Base-by-base conservation (phyloP, 2,888 invertebrate genomes). In the Parasteatoda lunata region DNA sequence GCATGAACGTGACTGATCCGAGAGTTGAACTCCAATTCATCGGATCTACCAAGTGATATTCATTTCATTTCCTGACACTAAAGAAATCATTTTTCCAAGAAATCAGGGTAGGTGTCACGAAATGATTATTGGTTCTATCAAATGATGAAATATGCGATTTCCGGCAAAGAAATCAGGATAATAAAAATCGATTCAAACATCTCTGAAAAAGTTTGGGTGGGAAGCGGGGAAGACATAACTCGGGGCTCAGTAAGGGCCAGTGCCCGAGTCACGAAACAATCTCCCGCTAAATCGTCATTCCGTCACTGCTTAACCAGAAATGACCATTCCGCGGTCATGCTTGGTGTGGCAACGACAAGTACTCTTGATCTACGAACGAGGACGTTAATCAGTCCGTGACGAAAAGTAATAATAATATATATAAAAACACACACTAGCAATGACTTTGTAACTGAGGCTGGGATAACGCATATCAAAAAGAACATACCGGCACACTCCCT, bases 251-350 rank as follows among this genome's bases (percentile, higher is more conserved):
- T 9, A 59, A n/a, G 59, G 59, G 59, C 59, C 59, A 59, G 59
- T 59, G 59, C 11, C 59, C 59, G 59, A 13, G 59, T 9, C 59
- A 59, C 59, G 59, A 59, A 59, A 59, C 8, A 59, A n/a, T n/a
- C 59, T 59, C 7, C n/a, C 59, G 59, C 59, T 59, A 59, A 59
- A 59, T 59, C 59, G 59, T n/a, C 59, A 59, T 59, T 59, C 59
- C n/a, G 59, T 9, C n/a, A 59, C 11, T 59, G 59, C 59, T 59
- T 59, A 59, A 59, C 59, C 59, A 59, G 51, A 72, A 72, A 51
- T 72, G 72, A 72, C 72, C 72, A 72, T 72, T 72, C 51, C 47
- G 51, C 49, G 52, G 69, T 72, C 72, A 72, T 51, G 72, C 72
- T 9, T 72, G 72, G n/a, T 3, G 15, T 51, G 52, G 13, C 52